Base-by-base conservation (phyloP, 2,888 invertebrate genomes). In the Sinohyriopsis cumingii region DNA sequence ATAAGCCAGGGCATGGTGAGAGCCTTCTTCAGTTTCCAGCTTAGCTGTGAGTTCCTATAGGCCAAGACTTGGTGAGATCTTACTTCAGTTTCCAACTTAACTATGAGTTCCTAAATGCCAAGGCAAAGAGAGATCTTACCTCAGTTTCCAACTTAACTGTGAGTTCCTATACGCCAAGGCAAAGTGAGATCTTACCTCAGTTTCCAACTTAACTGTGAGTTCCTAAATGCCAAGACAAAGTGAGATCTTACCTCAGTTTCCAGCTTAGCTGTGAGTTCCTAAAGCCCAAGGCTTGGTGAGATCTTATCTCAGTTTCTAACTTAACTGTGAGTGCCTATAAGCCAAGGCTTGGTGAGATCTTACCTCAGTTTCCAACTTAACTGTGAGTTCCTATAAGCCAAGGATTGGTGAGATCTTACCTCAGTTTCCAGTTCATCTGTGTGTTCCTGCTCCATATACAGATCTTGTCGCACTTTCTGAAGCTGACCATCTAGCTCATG, bases 391-490 rank as follows among this genome's bases (percentile, higher is more conserved):
- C 28, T 28, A 28, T 28, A 24, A 22, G 15, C 20, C 60, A 18
- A 18, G 24, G 22, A n/a, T n/a, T n/a, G n/a, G n/a, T 61, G 3
- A 61, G 24, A 20, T 33, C 33, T 24, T 60, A 85, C 85, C 82
- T 85, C 79, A 15, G 69, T 59, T 67, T 79, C 69, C 20, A 81
- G 67, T 20, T 79, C 74, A 22, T 65, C 66, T 24, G 33, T 65
- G 57, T 81, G 82, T 72, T 84, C 77, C 65, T 84, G 83, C 69
- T 82, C 82, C 45, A 75, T 68, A 45, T 80, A 78, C 20, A 86
- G 78, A 22, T 84, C 82, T 67, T 84, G 83, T 63, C 78, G 73
- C 28, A 76, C 69, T 55, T 75, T 78, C 67, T 84, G 82, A 53
- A 88, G 76, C 54, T 83, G 77, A 55, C 74, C 70, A 67, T 87